Conservation (phyloP, 2,797 vertebrate genomes). For the Schizothorax lantsangensis region DNA sequence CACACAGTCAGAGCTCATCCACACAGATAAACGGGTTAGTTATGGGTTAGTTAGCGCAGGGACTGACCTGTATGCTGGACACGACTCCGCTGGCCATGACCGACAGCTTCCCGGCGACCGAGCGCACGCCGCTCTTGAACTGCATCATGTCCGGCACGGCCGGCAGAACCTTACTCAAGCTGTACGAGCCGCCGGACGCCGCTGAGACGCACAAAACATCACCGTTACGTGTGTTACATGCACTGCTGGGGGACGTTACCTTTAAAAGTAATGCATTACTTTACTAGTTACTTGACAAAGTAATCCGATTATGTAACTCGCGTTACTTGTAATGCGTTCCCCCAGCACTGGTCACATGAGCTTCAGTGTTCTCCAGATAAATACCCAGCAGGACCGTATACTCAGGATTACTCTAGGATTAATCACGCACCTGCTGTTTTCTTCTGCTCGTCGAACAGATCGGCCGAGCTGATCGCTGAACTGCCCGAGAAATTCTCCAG, state of each 20-base stretch:
- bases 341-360: too few species aligned
- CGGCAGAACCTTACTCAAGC: constrained; percentile 86
- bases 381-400: too few species aligned
- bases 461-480: constrained; percentile 91
- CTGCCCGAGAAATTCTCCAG: constrained; percentile 89
- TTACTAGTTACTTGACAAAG: too few species aligned
- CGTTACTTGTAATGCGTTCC: too few species aligned
- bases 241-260: too few species aligned
- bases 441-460: constrained; percentile 92
- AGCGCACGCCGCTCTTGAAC: constrained; percentile 90
- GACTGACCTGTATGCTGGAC: constrained; percentile 91
- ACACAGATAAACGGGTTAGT: rapidly evolving
- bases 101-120: constrained; percentile 92
- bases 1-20: not conserved
- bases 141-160: constrained; percentile 91
- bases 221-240: too few species aligned
- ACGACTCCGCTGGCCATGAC: constrained; percentile 96
- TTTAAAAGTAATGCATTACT: too few species aligned
- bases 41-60: not conserved
- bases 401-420: too few species aligned
- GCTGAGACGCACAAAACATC: not conserved
- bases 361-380: too few species aligned
- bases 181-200: constrained; percentile 77
- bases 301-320: too few species aligned
- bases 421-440: constrained; percentile 80